Conservation (phyloP, 2,113 vertebrate species). For the Trochalopteron elliotii region DNA sequence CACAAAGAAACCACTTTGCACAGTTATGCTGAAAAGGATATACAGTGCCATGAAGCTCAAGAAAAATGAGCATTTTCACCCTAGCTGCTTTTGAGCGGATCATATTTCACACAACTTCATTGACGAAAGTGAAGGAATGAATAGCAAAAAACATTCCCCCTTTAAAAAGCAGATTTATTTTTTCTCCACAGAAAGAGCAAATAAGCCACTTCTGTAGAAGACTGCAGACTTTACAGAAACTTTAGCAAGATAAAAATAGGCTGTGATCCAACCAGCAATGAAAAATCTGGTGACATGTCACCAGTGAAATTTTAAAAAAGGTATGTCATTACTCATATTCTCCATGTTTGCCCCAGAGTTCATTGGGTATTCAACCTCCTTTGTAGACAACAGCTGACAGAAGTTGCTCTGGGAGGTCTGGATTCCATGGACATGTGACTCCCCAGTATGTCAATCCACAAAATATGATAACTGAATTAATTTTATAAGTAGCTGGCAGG, state of each 20-base stretch:
- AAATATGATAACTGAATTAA: not conserved
- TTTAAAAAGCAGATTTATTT: not conserved
- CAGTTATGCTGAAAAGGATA: not conserved
- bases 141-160: not conserved
- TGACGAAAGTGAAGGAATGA: not conserved
- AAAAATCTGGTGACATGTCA: not conserved
- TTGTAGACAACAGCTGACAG: not conserved
- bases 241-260: not conserved
- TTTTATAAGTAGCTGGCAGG: not conserved
- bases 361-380: fast-evolving
- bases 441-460: not conserved
- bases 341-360: not conserved
- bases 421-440: not conserved
- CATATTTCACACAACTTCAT: not conserved
- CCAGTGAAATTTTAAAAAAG: not conserved
- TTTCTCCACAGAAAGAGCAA: not conserved
- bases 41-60: not conserved
- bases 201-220: not conserved
- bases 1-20: not conserved
- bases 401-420: not conserved
- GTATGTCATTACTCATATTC: not conserved
- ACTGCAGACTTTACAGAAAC: not conserved
- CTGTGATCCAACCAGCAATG: not conserved
- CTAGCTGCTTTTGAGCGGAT: not conserved
- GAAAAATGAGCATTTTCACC: not conserved